Evolutionary conservation across 2,797 vertebrate species (phyloP), one percentile per base, ranked within the genome.

Genomic region (Chromobotia macracanthus): DNA sequence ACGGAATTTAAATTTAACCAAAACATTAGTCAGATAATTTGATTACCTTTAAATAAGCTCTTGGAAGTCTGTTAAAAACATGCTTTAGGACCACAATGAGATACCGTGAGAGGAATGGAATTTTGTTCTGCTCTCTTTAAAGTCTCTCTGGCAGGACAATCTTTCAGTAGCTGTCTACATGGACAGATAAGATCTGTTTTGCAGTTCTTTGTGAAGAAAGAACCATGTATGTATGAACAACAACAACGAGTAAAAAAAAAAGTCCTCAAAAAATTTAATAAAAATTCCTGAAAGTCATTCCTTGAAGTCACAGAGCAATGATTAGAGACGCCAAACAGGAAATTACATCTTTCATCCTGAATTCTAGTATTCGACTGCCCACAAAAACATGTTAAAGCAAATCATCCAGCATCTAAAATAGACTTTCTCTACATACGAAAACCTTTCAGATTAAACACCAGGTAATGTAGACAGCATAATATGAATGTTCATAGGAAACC

Each of bases 41-140:
- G 23, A 68, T 77, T 60, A 68, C 28, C 64, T 48, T 31, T 56
- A 58, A 76, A 77, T 48, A 60, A 1, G 51, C 18, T 48, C 68
- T 77, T 68, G 38, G 18, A 63, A 25, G 53, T 60, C 21, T 50
- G 66, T 61, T 77, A 50, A 77, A 69, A 58, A 63, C 28, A 69
- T 61, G 41, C 25, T 63, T 70, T 58, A 61, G 35, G 55, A 70
- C 25, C 23, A 46, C n/a, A 13, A 21, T 9, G 56, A 44, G 67
- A 41, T 71, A 41, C 10, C 28, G 23, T 31, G 67, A 64, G 67
- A 12, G 11, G 67, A 78, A 78, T 51, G 67, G 56, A 71, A 71
- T 78, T 71, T 78, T 71, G 76, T 78, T 78, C 19, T 64, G 46
- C 67, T 63, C 76, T 71, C 76, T 78, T 78, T 70, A 78, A 71